Evolutionary conservation across 2,113 vertebrate genomes (phyloP).

Genomic region (Steatornis caripensis): DNA sequence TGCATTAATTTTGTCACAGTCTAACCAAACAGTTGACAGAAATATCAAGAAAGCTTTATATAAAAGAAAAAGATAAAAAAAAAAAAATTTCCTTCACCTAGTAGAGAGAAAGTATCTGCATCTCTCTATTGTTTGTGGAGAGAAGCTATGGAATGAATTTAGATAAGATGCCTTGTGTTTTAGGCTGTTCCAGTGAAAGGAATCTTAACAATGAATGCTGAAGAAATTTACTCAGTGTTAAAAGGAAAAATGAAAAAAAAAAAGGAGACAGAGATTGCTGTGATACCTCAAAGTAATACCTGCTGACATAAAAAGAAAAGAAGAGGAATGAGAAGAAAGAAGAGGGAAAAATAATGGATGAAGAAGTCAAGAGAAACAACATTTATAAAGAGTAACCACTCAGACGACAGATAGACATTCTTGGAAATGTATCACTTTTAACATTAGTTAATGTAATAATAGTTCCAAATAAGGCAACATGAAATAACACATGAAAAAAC

Average conservation of each 20-base stretch:
- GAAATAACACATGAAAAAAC: background rate
- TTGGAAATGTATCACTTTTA: background rate
- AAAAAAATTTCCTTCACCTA: background rate
- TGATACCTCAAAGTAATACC: background rate
- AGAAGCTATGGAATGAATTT: background rate
- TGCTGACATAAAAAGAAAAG: background rate
- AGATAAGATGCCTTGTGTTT: background rate
- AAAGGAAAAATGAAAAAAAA: background rate
- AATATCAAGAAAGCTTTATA: background rate
- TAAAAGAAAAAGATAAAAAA: background rate
- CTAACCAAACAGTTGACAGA: background rate
- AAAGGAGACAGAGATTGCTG: background rate
- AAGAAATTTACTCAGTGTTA: background rate
- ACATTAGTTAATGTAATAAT: background rate
- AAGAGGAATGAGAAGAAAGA: fast-evolving
- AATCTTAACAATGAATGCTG: background rate
- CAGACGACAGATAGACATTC: background rate
- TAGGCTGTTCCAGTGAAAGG: background rate
- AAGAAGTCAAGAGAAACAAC: background rate
- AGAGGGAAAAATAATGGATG: background rate
- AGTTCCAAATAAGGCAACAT: background rate
- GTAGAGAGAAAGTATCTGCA: background rate
- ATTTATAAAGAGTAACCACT: background rate
- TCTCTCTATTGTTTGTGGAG: background rate
- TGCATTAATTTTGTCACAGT: background rate